A percentile compares a stretch with the other conserved stretches of the same genome.
phyloP scores from a whole-genome alignment of 2,888 invertebrate species.

The Dioctria rufipes region DNA sequence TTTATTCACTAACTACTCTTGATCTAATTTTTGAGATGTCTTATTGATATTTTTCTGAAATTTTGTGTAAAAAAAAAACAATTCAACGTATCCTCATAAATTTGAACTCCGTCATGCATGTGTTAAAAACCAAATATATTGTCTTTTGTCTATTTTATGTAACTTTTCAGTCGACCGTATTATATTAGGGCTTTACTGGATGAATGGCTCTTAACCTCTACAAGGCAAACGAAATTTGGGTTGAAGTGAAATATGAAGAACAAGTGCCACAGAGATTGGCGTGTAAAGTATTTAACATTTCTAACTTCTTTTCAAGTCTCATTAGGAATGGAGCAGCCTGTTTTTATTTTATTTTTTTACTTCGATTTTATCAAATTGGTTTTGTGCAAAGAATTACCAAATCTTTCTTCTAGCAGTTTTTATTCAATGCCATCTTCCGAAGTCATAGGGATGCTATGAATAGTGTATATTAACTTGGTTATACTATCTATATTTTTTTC shows the following conservation, averaged over 20 bases:
- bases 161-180: not conserved
- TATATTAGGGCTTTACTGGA: not conserved
- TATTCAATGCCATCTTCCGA: not conserved
- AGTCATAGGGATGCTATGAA: not conserved
- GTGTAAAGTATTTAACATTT: too few relatives aligned
- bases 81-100: too few relatives aligned
- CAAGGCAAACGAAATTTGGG: not conserved
- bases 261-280: not conserved
- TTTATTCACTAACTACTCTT: too few relatives aligned
- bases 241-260: not conserved
- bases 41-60: too few relatives aligned
- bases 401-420: not conserved
- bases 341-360: too few relatives aligned
- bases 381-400: not conserved
- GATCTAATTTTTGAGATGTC: too few relatives aligned
- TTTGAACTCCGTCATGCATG: too few relatives aligned
- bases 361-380: not conserved
- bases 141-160: too few relatives aligned
- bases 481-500: not conserved
- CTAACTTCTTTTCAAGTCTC: too few relatives aligned
- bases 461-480: not conserved
- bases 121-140: too few relatives aligned
- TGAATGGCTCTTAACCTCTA: not conserved
- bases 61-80: too few relatives aligned
- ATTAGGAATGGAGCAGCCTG: too few relatives aligned